Base-by-base conservation (phyloP, 2,113 vertebrate genomes). In the Catharus fuscescens region DNA sequence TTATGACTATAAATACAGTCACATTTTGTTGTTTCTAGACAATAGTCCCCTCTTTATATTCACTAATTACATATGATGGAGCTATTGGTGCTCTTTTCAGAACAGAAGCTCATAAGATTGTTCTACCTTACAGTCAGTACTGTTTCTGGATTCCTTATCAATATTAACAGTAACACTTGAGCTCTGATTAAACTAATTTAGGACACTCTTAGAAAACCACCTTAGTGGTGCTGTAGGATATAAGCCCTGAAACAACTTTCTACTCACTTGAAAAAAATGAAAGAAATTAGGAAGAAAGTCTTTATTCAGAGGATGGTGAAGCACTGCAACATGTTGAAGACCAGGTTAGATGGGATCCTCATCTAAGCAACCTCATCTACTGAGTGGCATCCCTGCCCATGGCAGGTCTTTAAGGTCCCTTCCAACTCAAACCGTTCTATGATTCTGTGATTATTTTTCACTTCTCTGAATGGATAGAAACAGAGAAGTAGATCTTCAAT, bases 381-480 rank as follows among this genome's bases (percentile, higher is more conserved):
- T 0, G 0, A 52, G 32, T 23, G 38, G 21, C 32, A 32, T 10
- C 18, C 23, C 21, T 60, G 32, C 21, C 14, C 32, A 23, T 25
- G 12, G 16, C 28, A 50, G 7, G 18, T 69, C 29, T 47, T 89
- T 67, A 54, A 61, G 16, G 54, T 26, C 11, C 9, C 47, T 67
- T 67, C 19, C 54, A 74, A 67, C 17, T 8, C n/a, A 60, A 53
- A 89, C 9, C 9, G 40, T 67, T 60, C 45, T 29, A 9, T 65
- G 44, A 72, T 56, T 21, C 44, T 60, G 12, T 53, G n/a, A 67
- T 34, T 21, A 6, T 71, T 85, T 70, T 74, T 85, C n/a, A 70
- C 6, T 14, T 70, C 45, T 79, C 53, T 72, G 26, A 69, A 77
- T 19, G 40, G 44, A 84, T 1, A 69, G 32, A 83, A 82, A 56